These are phyloP conservation scores for Masticophis lateralis DNA, from an alignment of 2,797 vertebrate genomes.

Conservation along the genomic window DNA sequence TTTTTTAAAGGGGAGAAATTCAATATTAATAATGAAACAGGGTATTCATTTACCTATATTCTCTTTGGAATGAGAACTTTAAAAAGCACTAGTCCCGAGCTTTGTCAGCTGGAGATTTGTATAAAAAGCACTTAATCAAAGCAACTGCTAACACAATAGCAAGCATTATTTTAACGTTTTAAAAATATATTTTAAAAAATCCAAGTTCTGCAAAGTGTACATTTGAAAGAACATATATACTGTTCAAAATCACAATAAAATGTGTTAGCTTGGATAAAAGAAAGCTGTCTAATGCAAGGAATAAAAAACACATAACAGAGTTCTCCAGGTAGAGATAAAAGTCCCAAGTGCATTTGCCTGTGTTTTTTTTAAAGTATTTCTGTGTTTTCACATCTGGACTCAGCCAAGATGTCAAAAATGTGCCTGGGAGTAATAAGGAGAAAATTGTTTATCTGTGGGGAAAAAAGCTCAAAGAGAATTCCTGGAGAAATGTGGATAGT, in stretches of 20 bases:
- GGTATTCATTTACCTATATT: constrained; percentile 5
- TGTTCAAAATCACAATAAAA: constrained; percentile 44
- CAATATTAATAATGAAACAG: background rate
- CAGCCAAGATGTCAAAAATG: constrained; percentile 68
- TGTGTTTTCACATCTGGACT: constrained; percentile 66
- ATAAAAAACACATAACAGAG: constrained; percentile 44
- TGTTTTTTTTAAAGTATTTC: constrained; percentile 42
- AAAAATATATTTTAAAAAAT: constrained; percentile 24
- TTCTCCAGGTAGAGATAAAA: constrained; percentile 65
- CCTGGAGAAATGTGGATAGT: constrained; percentile 40
- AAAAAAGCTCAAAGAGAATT: constrained; percentile 49
- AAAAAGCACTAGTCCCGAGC: background rate
- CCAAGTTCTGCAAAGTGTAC: constrained; percentile 40
- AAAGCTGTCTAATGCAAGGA: constrained; percentile 35
- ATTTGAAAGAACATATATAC: constrained; percentile 29
- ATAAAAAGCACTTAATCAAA: constrained; percentile 10
- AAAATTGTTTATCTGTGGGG: constrained; percentile 67
- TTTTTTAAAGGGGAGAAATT: accelerated
- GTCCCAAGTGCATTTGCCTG: constrained; percentile 33
- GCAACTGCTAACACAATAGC: constrained; percentile 17
- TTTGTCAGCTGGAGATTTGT: background rate
- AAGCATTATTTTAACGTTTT: constrained; percentile 48
- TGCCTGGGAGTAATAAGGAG: constrained; percentile 53
- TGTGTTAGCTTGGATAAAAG: constrained; percentile 22
- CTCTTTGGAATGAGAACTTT: constrained; percentile 33